Percentiles rank a stretch among this genome's conserved stretches.
These are phyloP conservation scores for Drosophila acutilabella DNA, from an alignment of 2,888 invertebrate species.

Conservation along the genomic window DNA sequence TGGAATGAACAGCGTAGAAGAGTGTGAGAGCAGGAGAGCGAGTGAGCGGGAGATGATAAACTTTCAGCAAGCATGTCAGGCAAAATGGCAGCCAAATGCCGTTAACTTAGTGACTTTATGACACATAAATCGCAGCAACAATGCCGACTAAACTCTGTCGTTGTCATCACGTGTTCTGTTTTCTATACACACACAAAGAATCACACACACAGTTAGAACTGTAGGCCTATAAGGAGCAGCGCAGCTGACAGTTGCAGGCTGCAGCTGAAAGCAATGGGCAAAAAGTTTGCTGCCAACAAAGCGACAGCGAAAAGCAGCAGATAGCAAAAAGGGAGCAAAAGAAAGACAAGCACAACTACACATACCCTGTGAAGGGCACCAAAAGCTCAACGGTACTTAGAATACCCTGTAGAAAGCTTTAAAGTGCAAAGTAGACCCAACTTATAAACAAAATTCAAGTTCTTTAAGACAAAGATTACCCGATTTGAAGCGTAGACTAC, in stretches of 20 bases:
- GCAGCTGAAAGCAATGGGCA: slow-evolving; percentile 32
- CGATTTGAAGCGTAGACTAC: background rate
- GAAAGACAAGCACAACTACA: slow-evolving; percentile 43
- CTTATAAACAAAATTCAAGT: no score
- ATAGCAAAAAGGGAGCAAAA: slow-evolving; percentile 48
- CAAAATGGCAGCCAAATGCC: slow-evolving; percentile 73
- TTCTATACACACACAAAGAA: slow-evolving; percentile 12
- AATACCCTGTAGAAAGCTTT: no score
- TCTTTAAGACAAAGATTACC: no score
- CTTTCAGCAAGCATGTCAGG: slow-evolving; percentile 53
- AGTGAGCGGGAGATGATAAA: slow-evolving; percentile 26
- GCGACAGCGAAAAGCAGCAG: slow-evolving; percentile 42
- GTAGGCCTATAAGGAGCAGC: slow-evolving; percentile 51
- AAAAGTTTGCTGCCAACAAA: slow-evolving; percentile 45
- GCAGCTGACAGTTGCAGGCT: slow-evolving; percentile 49
- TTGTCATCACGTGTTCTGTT: slow-evolving; percentile 52
- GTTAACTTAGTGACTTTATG: slow-evolving; percentile 84
- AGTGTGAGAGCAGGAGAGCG: background rate
- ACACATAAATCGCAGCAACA: slow-evolving; percentile 82
- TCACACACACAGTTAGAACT: slow-evolving; percentile 1
- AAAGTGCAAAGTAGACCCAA: no score
- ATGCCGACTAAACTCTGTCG: slow-evolving; percentile 50
- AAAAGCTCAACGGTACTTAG: background rate
- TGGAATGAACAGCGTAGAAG: background rate
- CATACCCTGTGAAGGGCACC: slow-evolving; percentile 5